phyloP scores from a whole-genome alignment of 2,797 vertebrate genomes.

The Picus viridis region DNA sequence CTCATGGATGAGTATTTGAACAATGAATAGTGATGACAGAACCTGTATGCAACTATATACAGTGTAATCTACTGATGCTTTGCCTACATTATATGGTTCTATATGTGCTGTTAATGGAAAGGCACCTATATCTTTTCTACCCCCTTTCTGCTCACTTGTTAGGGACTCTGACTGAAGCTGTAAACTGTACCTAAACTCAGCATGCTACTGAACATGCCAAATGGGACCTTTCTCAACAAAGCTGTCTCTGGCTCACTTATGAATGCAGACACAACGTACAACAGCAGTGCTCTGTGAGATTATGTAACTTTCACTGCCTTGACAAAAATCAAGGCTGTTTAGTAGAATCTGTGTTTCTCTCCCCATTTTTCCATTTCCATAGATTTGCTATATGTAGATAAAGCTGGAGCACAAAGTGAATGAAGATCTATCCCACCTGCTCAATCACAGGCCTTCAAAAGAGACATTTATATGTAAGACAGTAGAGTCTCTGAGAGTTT shows the following conservation, averaged over 20 bases:
- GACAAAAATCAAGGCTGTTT: not conserved
- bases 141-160: not conserved
- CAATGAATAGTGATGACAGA: not conserved
- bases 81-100: not conserved
- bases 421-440: not conserved
- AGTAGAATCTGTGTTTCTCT: not conserved
- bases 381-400: not conserved
- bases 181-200: not conserved
- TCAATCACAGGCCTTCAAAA: not conserved
- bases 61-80: not conserved
- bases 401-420: not conserved
- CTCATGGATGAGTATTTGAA: not conserved
- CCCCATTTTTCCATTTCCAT: not conserved
- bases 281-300: not conserved
- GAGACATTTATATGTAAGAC: fast-evolving
- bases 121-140: fast-evolving
- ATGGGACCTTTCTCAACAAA: not conserved
- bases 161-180: not conserved
- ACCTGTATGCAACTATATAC: not conserved
- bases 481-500: not conserved
- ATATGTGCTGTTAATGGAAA: not conserved
- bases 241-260: not conserved
- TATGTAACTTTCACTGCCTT: not conserved
- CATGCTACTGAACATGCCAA: not conserved
- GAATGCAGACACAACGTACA: not conserved